A percentile compares a stretch with the other conserved stretches of the same genome.
These are phyloP conservation scores for Garrulus glandarius DNA, from an alignment of 2,797 vertebrate species.

Conservation along the genomic window DNA sequence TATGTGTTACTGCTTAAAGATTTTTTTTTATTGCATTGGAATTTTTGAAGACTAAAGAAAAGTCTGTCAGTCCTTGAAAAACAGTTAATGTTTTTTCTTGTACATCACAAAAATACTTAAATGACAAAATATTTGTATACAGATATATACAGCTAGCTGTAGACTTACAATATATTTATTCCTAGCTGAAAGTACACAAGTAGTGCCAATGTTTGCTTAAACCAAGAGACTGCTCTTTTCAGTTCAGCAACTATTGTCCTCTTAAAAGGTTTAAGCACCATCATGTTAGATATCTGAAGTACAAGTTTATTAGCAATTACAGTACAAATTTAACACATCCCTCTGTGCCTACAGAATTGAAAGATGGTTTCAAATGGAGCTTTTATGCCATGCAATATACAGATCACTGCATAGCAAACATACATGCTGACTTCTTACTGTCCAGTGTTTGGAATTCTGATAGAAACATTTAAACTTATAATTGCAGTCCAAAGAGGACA, in stretches of 20 bases:
- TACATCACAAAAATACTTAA: neutral
- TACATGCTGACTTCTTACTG: neutral
- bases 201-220: neutral
- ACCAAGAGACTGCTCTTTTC: neutral
- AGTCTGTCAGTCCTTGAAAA: neutral
- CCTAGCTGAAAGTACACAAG: neutral
- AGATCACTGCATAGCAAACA: neutral
- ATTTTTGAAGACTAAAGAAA: neutral
- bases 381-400: fast-evolving
- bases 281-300: neutral
- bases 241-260: neutral
- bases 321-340: neutral
- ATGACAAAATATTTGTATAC: neutral
- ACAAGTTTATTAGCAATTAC: neutral
- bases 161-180: neutral
- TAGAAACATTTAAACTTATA: neutral
- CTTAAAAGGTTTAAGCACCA: neutral
- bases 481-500: neutral
- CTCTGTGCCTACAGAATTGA: neutral
- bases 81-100: neutral
- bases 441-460: neutral
- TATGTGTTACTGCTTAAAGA: neutral
- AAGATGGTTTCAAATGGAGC: neutral
- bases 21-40: neutral
- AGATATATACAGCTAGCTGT: neutral